phyloP scores from a whole-genome alignment of 2,888 invertebrate species.

The Callinectes sapidus region DNA sequence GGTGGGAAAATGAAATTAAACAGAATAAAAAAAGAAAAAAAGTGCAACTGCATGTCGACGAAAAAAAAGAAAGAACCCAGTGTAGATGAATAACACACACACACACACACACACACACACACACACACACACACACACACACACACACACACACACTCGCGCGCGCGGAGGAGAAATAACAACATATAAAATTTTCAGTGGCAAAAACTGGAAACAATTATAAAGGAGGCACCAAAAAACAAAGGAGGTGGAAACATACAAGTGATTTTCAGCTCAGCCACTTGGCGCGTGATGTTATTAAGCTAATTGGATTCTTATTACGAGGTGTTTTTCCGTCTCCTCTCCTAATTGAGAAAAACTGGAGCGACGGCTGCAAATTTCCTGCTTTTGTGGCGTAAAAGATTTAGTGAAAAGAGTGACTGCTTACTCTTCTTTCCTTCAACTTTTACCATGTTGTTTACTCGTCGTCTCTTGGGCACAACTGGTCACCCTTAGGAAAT shows the following conservation, averaged over 20 bases:
- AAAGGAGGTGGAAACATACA: neutral
- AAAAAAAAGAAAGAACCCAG: neutral
- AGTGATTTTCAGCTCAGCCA: neutral
- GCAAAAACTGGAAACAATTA: no score
- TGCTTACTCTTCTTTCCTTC: neutral
- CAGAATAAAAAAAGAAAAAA: neutral
- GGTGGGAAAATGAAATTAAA: neutral
- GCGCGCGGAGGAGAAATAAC: no score
- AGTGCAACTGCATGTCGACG: neutral
- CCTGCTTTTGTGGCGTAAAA: neutral
- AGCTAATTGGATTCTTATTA: neutral
- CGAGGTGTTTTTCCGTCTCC: neutral
- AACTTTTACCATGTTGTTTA: neutral
- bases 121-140: no score
- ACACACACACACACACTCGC: no score
- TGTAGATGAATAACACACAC: neutral
- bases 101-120: neutral
- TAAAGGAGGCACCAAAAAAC: no score
- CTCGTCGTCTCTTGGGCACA: neutral
- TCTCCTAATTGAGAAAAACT: neutral
- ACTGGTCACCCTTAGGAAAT: neutral
- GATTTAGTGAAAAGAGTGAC: neutral
- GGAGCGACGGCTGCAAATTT: neutral
- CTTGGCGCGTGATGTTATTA: neutral
- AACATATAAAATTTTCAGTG: no score